phyloP scores from a whole-genome alignment of 2,888 invertebrate genomes.

The Volucella zonaria region DNA sequence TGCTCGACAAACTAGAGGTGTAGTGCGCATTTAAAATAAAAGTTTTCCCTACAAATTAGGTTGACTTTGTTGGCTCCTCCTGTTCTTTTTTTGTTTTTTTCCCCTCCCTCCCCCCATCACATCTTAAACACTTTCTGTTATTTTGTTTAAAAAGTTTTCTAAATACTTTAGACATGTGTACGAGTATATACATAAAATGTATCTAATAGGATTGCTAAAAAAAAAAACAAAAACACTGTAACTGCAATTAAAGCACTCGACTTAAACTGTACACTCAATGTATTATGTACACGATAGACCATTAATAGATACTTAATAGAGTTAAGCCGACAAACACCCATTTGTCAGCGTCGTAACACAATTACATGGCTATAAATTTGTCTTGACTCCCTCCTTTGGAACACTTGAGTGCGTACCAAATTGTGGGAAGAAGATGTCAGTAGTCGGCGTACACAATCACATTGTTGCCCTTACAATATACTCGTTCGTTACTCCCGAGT shows the following conservation, averaged over 20 bases:
- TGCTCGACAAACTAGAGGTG: slow-evolving; percentile 9
- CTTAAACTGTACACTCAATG: slow-evolving; percentile 40
- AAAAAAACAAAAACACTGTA: background rate
- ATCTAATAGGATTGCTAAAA: background rate
- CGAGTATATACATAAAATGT: too few species aligned
- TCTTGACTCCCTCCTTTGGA: slow-evolving; percentile 52
- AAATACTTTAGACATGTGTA: background rate
- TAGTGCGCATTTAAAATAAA: slow-evolving; percentile 62
- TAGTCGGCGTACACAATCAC: slow-evolving; percentile 55
- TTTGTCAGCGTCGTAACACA: slow-evolving; percentile 75
- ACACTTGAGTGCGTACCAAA: slow-evolving; percentile 65
- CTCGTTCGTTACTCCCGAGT: slow-evolving; percentile 50
- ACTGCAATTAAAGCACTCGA: background rate
- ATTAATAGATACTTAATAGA: slow-evolving; percentile 76
- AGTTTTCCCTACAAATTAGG: slow-evolving; percentile 35
- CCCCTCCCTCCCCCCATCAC: too few species aligned
- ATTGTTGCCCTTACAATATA: slow-evolving; percentile 50
- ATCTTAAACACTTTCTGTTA: slow-evolving; percentile 10
- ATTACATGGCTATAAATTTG: slow-evolving; percentile 75
- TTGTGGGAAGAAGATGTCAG: slow-evolving; percentile 73
- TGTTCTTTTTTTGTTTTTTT: slow-evolving; percentile 7
- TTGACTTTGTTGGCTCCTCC: slow-evolving; percentile 51
- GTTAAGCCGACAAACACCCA: slow-evolving; percentile 75
- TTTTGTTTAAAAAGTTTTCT: background rate
- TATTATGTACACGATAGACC: slow-evolving; percentile 52